These are phyloP conservation scores for Melanchra persicariae DNA, from an alignment of 2,888 invertebrate species.

Conservation along the genomic window DNA sequence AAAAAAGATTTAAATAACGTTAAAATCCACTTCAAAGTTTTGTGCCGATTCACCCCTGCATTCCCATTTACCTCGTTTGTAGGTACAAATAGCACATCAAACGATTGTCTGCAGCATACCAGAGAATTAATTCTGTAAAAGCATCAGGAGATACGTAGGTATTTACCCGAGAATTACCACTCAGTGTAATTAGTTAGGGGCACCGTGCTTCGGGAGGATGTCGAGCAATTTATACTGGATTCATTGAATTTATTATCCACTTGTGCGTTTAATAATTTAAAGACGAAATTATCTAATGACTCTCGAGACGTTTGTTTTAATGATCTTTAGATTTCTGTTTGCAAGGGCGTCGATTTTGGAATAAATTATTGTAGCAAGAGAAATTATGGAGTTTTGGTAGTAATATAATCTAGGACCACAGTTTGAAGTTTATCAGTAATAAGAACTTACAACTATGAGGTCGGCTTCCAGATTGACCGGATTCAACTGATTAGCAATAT, in stretches of 20 bases:
- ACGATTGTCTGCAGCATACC: constrained; percentile 32
- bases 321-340: constrained; percentile 48
- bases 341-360: constrained; percentile 10
- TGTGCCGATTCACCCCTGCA: no score
- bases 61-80: no score
- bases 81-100: constrained; percentile 48
- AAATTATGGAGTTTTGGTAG: no score
- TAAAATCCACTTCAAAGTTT: no score
- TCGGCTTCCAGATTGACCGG: no score
- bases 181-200: constrained; percentile 66
- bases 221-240: constrained; percentile 59
- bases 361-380: neutral
- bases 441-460: no score
- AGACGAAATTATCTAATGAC: constrained; percentile 59
- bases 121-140: constrained; percentile 64
- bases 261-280: constrained; percentile 64
- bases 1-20: no score
- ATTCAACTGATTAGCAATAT: no score
- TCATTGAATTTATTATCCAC: constrained; percentile 66
- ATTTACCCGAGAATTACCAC: constrained; percentile 63
- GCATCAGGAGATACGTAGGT: constrained; percentile 46
- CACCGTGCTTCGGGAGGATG: constrained; percentile 40
- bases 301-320: constrained; percentile 53
- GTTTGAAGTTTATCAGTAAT: no score
- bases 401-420: neutral